These are phyloP conservation scores for Anthrax anthrax DNA, from an alignment of 2,888 invertebrate species.

Conservation along the genomic window DNA sequence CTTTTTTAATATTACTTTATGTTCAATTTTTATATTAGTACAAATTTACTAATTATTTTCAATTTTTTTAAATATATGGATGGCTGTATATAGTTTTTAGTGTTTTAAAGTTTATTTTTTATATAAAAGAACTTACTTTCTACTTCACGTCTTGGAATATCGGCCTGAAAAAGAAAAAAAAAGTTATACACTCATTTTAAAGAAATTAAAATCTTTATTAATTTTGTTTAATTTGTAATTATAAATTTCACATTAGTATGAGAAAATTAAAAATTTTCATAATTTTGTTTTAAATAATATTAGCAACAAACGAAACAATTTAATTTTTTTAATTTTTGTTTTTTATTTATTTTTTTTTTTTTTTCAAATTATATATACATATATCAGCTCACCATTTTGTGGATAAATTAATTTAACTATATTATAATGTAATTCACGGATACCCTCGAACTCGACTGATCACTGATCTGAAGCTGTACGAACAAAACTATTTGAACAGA, in stretches of 20 bases:
- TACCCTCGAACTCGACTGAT: constrained; percentile 37
- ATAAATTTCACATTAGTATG: no score
- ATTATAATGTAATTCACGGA: constrained; percentile 30
- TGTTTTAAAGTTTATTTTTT: no score
- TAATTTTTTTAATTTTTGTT: constrained; percentile 4
- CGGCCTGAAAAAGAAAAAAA: constrained; percentile 50
- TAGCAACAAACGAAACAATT: no score
- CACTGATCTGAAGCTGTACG: constrained; percentile 15
- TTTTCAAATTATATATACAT: no score
- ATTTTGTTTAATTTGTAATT: constrained; percentile 3
- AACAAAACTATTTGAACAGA: neutral
- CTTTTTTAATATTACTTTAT: no score
- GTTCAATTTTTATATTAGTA: no score
- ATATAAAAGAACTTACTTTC: constrained; percentile 64
- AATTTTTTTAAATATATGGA: no score
- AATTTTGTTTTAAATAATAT: no score
- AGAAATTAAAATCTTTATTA: constrained; percentile 2
- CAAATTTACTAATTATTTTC: no score
- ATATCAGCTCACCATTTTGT: constrained; percentile 48
- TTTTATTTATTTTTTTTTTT: neutral
- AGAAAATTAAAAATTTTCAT: no score
- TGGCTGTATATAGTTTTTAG: no score
- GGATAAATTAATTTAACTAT: constrained; percentile 37
- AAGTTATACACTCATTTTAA: constrained; percentile 3
- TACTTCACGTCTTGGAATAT: constrained; percentile 74